A percentile compares a stretch with the other conserved stretches of the same genome.
These are phyloP conservation scores for Alouatta palliata DNA, from an alignment of 2,113 vertebrate genomes.

Conservation along the genomic window DNA sequence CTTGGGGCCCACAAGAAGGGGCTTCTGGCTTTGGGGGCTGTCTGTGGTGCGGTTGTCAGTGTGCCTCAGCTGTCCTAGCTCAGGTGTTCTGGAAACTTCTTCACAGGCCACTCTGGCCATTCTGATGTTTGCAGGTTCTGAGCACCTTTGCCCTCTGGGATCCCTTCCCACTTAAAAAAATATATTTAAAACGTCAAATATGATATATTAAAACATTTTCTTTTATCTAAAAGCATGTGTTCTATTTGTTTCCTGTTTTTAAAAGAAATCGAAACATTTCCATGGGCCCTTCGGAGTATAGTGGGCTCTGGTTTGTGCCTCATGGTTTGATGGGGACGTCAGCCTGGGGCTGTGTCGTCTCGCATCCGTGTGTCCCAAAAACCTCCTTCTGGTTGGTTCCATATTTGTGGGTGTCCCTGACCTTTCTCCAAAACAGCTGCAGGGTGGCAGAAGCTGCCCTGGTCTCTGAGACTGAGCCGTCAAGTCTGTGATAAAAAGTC, in stretches of 20 bases:
- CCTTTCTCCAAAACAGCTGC: fast-evolving
- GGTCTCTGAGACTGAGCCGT: fast-evolving
- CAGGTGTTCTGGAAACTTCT: background rate
- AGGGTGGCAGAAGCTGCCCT: background rate
- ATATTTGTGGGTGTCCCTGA: fast-evolving
- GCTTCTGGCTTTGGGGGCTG: too few species aligned
- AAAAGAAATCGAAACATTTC: background rate
- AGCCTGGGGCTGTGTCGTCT: background rate
- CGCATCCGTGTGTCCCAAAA: background rate
- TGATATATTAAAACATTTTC: background rate
- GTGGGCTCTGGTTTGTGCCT: fast-evolving
- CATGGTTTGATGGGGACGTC: background rate
- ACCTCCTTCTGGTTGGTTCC: fast-evolving
- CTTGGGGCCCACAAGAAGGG: background rate
- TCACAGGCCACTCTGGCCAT: background rate
- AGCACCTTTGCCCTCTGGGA: fast-evolving
- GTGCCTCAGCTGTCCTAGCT: background rate
- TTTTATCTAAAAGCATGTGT: background rate
- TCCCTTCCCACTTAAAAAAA: background rate
- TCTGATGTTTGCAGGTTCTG: fast-evolving
- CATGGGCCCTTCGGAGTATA: fast-evolving
- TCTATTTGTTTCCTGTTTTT: background rate
- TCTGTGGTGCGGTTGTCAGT: fast-evolving
- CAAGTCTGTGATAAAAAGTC: background rate
- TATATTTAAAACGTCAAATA: too few species aligned